These are phyloP conservation scores for Forbesichthys agassizii DNA, from an alignment of 2,113 vertebrate species.

Conservation along the genomic window DNA sequence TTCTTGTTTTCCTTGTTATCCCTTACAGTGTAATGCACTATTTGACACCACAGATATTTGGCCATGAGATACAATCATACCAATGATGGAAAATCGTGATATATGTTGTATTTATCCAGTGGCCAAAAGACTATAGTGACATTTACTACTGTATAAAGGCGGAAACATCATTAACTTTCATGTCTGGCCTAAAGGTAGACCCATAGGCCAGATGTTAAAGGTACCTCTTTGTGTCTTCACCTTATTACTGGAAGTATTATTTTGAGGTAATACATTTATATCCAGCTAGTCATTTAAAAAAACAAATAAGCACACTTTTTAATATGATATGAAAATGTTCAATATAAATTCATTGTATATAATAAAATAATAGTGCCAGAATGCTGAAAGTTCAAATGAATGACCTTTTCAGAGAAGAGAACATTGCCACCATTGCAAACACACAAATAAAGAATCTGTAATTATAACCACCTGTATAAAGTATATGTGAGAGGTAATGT, in stretches of 20 bases:
- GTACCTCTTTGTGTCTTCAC: neutral
- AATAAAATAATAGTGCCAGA: neutral
- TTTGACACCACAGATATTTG: neutral
- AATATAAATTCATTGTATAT: neutral
- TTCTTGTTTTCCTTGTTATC: neutral
- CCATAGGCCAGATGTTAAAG: neutral
- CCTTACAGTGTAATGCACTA: neutral
- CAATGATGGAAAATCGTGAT: neutral
- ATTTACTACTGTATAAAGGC: neutral
- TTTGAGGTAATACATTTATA: neutral
- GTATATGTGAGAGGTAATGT: too few species aligned
- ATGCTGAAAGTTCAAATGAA: neutral
- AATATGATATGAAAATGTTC: neutral
- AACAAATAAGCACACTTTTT: neutral
- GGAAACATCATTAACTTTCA: neutral
- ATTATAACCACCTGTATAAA: too few species aligned
- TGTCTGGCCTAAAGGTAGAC: neutral
- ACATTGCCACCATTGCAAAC: neutral
- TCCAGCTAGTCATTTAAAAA: neutral
- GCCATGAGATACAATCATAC: neutral
- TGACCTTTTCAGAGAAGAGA: neutral
- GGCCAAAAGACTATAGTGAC: neutral
- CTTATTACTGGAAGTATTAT: neutral
- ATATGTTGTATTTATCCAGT: neutral
- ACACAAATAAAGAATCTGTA: too few species aligned